Conservation (phyloP, 2,113 vertebrate genomes). For the Pomatostomus ruficeps region DNA sequence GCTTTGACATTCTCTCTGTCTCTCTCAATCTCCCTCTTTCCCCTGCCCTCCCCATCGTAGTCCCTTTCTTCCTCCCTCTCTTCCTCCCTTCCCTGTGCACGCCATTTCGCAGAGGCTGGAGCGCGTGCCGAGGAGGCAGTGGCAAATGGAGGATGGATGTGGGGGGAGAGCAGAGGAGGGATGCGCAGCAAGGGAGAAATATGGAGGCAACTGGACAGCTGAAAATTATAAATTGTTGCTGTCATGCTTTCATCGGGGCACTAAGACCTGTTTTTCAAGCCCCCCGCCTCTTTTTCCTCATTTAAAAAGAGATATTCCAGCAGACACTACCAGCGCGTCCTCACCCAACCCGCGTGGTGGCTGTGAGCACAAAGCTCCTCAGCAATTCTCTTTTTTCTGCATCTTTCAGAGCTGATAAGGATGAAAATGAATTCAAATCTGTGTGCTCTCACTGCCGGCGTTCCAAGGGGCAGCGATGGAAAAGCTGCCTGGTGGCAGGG, state of each 20-base stretch:
- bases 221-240: constrained; percentile 58
- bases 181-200: not conserved
- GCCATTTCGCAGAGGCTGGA: constrained; percentile 61
- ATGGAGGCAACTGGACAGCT: constrained; percentile 10
- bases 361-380: not conserved
- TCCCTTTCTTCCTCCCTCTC: constrained; percentile 24
- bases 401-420: not conserved
- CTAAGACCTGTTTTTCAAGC: constrained; percentile 20
- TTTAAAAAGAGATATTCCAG: constrained; percentile 51
- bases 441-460: not conserved
- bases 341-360: not conserved
- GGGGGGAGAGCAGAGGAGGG: constrained; percentile 33
- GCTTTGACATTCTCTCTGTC: constrained; percentile 73
- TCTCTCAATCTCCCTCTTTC: constrained; percentile 63
- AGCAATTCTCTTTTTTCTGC: not conserved
- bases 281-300: not conserved
- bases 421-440: not conserved
- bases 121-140: constrained; percentile 29
- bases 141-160: constrained; percentile 67
- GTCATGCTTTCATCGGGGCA: constrained; percentile 16
- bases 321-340: not conserved
- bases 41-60: constrained; percentile 45
- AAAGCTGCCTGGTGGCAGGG: not conserved
- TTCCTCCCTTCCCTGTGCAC: not conserved
- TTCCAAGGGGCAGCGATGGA: not conserved